Evolutionary conservation across 2,113 vertebrate species (phyloP).

Genomic region (Thinocorus orbignyianus): DNA sequence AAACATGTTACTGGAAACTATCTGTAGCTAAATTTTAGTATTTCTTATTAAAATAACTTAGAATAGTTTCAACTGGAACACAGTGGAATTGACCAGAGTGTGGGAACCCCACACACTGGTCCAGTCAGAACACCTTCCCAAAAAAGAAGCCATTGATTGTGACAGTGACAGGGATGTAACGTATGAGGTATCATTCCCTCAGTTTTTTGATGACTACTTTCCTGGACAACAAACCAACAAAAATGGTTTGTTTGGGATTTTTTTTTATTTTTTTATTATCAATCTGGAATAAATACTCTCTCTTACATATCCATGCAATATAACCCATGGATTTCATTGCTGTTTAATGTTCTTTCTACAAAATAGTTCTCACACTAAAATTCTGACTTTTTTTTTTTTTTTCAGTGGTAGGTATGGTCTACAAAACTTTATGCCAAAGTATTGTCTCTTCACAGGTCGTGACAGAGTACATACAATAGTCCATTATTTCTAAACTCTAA

Average conservation of each 20-base stretch:
- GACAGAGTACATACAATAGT: not conserved
- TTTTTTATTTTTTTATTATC: not conserved
- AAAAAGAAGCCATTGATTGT: not conserved
- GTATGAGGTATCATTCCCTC: not conserved
- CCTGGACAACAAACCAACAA: not conserved
- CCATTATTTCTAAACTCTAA: not conserved
- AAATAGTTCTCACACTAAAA: not conserved
- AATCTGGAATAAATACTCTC: not conserved
- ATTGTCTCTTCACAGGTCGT: not conserved
- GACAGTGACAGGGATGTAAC: not conserved
- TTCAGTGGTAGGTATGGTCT: not conserved
- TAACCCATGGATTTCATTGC: not conserved
- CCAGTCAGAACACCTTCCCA: not conserved
- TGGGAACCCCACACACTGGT: not conserved
- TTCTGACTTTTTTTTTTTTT: not conserved
- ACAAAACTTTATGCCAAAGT: not conserved
- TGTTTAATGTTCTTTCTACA: not conserved
- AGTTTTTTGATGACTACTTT: not conserved
- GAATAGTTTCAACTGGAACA: not conserved
- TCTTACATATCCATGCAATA: not conserved
- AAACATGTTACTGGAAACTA: not conserved
- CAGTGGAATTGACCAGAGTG: not conserved
- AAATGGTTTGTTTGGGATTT: not conserved
- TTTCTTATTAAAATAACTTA: not conserved
- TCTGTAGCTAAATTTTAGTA: not conserved